A percentile compares a stretch with the other conserved stretches of the same genome.
Evolutionary conservation across 2,797 vertebrate genomes (phyloP).

Genomic region (Fringilla coelebs): DNA sequence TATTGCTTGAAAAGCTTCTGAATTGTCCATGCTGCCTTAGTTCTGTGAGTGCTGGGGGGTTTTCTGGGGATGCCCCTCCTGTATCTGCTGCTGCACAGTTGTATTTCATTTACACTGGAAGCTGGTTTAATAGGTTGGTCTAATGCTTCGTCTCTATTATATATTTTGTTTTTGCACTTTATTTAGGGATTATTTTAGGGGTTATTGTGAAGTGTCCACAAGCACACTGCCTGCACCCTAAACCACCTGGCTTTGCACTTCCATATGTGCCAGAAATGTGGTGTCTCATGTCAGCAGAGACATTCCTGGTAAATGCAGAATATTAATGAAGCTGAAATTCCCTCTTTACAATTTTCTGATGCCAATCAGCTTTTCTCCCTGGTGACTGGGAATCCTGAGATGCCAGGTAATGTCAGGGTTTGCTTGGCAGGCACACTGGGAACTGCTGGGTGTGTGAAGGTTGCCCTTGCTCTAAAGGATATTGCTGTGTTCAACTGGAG

Average conservation of each 20-base stretch:
- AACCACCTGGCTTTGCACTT: not conserved
- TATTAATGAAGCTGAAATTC: not conserved
- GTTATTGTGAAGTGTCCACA: not conserved
- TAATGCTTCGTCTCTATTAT: not conserved
- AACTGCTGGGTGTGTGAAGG: not conserved
- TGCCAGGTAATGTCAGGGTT: not conserved
- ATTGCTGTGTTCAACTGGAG: not conserved
- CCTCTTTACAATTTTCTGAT: not conserved
- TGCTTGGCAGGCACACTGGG: not conserved
- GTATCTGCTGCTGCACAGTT: not conserved
- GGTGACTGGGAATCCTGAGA: not conserved
- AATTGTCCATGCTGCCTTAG: not conserved
- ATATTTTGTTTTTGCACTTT: not conserved
- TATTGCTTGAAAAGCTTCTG: not conserved
- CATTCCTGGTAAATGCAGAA: not conserved
- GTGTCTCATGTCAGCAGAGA: not conserved
- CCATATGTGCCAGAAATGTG: not conserved
- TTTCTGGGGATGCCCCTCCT: not conserved
- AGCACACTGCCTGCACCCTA: not conserved
- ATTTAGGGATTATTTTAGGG: not conserved
- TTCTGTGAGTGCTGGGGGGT: not conserved
- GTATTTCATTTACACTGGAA: not conserved
- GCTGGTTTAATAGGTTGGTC: not conserved
- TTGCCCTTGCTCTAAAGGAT: not conserved
- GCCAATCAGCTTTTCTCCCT: not conserved